Evolutionary conservation across 2,888 invertebrate species (phyloP), one percentile per base, ranked within the genome.

Genomic region (Amiota communis): DNA sequence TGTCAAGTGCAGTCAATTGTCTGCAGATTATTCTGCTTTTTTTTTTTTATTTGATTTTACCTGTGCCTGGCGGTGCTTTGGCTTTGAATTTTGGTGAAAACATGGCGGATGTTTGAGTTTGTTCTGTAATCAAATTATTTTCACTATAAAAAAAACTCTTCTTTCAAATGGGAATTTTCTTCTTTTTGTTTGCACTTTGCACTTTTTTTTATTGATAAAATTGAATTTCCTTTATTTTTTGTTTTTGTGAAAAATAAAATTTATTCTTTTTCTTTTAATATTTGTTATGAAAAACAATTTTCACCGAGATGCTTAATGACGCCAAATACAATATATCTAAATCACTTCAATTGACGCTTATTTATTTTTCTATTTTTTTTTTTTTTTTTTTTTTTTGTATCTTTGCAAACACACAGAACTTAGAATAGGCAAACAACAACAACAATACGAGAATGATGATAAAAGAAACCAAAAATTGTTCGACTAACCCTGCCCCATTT

Each of bases 71-170:
- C 64, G 93, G 91, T 84, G 95, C 93, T 87, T 93, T 94, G 85
- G 95, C 95, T 91, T 95, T 95, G 92, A 95, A 96, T 89, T 93
- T 95, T 82, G 95, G 95, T 82, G 93, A 92, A 88, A 94, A 92
- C 93, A 93, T 94, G 90, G 92, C 91, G 90, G 92, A 91, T 91
- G 90, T 92, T 91, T 36, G 82, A 90, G 80, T 78, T 73, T 80
- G 80, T 79, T 93, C 93, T 93, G 93, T 80, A 92, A 93, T 63
- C 10, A 10, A 23, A 15, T 23, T 23, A 64, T 53, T 72, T 67
- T 67, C 63, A 20, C 17, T 17, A 69, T 36, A 6, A 36, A 36
- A 36, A 4, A 36, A 36, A 36, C 8, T 36, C 8, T 36, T 36
- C 36, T 36, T 6, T 36, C 0, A 36, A 36, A 36, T 0, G 36